Evolutionary conservation across 2,888 invertebrate species (phyloP), one percentile per base, ranked within the genome.

Genomic region (Oligia strigilis): DNA sequence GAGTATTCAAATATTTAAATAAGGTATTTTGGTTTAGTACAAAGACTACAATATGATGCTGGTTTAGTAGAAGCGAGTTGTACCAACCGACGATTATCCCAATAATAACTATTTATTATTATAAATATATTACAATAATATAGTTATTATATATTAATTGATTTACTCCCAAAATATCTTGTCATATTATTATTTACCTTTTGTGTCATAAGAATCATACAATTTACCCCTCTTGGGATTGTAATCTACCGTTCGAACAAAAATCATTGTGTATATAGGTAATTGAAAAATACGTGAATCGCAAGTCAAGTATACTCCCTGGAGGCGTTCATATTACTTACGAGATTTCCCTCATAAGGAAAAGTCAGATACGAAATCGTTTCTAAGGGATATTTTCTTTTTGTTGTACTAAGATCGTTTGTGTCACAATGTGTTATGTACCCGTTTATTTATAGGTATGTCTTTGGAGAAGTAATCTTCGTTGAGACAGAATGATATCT

Each of bases 291-390:
- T 43, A 79, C 69, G 69, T 65, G 58, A 49, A 14, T 46, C 55
- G 36, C 46, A 0, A 70, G 52, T 73, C 70, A 87, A 76, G 29
- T 43, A 74, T 17, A 64, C 80, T 65, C 73, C 13, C 29, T 52
- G 43, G 84, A 64, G 58, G 36, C 80, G 74, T 84, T 84, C 66
- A 29, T 84, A 84, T 84, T 87, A 84, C 75, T 84, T 79, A 71
- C 52, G 77, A 75, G 58, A 66, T 75, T 52, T 52, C 58, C 62
- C 49, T 78, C 75, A 73, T 64, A 67, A 49, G 66, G 60, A 75
- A 73, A 85, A 67, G 55, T 43, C 62, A 70, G 55, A 66, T 55
- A 75, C 70, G 19, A 64, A 79, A 83, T 83, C 66, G 83, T 46
- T 72, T 70, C 58, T 70, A 66, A 71, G 62, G 66, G 60, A 67